phyloP scores from a whole-genome alignment of 2,797 vertebrate genomes.

The Schizopygopsis malacanthus region DNA sequence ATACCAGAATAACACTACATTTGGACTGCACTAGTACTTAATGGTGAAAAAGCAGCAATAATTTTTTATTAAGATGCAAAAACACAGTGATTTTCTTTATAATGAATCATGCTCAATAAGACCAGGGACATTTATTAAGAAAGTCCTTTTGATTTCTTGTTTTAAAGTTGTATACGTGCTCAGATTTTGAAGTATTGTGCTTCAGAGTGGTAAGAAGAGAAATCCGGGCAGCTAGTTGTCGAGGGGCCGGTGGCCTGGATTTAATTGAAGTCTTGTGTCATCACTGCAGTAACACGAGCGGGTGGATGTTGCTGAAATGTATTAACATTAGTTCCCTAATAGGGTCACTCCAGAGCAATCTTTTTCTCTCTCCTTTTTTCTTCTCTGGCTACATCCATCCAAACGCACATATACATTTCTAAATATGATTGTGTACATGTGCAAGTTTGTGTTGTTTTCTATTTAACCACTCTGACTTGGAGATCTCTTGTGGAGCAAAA shows the following conservation, averaged over 20 bases:
- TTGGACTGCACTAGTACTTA: too few relatives aligned
- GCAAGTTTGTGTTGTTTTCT: background rate
- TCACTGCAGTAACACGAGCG: constrained; percentile 51
- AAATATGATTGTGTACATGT: background rate
- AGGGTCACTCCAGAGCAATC: constrained; percentile 49
- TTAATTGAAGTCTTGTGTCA: constrained; percentile 65
- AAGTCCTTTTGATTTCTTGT: background rate
- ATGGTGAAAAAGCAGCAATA: background rate
- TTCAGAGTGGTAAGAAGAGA: constrained; percentile 19
- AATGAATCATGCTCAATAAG: background rate
- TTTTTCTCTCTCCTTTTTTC: constrained; percentile 1
- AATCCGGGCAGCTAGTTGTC: constrained; percentile 50
- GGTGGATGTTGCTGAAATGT: constrained; percentile 55
- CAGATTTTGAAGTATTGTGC: constrained; percentile 14
- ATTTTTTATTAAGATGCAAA: background rate
- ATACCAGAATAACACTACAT: background rate
- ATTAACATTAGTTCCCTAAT: constrained; percentile 57
- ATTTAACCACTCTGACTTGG: background rate
- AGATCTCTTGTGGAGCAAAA: constrained; percentile 11
- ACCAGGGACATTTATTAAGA: background rate
- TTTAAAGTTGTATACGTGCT: background rate
- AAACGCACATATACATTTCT: background rate
- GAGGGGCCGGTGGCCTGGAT: constrained; percentile 24
- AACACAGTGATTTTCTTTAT: background rate
- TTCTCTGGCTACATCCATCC: constrained; percentile 7